Percentiles rank a stretch among this genome's conserved stretches.
Conservation (phyloP, 2,888 invertebrate species). For the Pristionchus japonicus region DNA sequence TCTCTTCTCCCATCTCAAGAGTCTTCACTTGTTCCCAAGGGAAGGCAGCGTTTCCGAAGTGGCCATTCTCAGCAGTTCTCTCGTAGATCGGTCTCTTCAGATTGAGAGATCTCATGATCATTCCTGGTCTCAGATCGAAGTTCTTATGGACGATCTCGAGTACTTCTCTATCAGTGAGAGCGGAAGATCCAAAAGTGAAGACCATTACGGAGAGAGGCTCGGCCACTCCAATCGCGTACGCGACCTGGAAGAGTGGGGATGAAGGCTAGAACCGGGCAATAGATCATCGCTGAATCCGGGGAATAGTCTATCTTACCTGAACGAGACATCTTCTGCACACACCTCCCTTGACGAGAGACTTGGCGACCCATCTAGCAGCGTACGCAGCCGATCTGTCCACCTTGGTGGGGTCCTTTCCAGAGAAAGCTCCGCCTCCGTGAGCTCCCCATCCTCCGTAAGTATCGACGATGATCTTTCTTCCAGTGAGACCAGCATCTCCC, state of each 20-base stretch:
- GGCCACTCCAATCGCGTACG: constrained; percentile 91
- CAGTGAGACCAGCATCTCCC: constrained; percentile 80
- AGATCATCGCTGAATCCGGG: no score
- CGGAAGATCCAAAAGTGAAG: constrained; percentile 95
- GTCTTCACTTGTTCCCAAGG: constrained; percentile 95
- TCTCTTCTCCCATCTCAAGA: constrained; percentile 75
- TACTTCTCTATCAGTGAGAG: constrained; percentile 83
- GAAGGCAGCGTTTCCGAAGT: constrained; percentile 56
- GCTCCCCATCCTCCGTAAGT: constrained; percentile 99
- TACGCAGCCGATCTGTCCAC: constrained; percentile 96
- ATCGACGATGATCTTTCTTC: constrained; percentile 98
- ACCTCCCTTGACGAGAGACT: constrained; percentile 94
- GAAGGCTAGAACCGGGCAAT: no score
- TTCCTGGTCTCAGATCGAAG: constrained; percentile 96
- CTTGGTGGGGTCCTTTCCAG: constrained; percentile 90
- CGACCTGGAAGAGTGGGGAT: constrained; percentile 76
- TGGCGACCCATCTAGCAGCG: constrained; percentile 98
- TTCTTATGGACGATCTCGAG: constrained; percentile 91
- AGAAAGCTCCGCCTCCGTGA: constrained; percentile 98
- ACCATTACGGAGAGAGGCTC: constrained; percentile 96
- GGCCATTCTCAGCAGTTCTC: constrained; percentile 64
- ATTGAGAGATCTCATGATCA: constrained; percentile 85
- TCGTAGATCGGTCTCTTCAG: constrained; percentile 63
- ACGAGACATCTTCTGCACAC: constrained; percentile 96
- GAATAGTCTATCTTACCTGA: constrained; percentile 79